A percentile compares a stretch with the other conserved stretches of the same genome.
Evolutionary conservation across 2,113 vertebrate genomes (phyloP).

Genomic region (Capreolus pygargus): DNA sequence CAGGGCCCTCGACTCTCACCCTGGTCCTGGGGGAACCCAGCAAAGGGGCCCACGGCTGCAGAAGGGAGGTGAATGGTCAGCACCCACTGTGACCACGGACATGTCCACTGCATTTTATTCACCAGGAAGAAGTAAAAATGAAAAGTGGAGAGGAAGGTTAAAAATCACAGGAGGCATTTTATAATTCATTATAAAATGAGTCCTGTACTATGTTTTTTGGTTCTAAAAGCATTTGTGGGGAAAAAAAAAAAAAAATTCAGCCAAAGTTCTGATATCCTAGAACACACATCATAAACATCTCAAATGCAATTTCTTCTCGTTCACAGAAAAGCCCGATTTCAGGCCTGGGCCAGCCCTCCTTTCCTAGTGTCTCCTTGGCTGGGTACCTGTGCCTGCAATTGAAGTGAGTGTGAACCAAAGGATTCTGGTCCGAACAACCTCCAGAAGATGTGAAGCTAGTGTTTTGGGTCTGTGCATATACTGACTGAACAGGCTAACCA

Average conservation of each 20-base stretch:
- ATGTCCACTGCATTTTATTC: background rate
- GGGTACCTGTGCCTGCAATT: background rate
- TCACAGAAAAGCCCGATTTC: background rate
- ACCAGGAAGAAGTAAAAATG: background rate
- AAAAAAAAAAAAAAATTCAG: background rate
- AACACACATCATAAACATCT: background rate
- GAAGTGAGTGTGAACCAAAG: background rate
- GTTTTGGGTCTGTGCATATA: background rate
- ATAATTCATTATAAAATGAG: background rate
- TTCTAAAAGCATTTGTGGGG: background rate
- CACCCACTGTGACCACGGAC: background rate
- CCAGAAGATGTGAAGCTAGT: background rate
- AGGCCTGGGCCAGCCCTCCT: background rate
- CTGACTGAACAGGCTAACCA: background rate
- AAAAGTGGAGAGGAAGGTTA: background rate
- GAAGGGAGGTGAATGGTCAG: background rate
- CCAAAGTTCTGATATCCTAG: background rate
- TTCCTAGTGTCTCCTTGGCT: background rate
- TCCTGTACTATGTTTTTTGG: background rate
- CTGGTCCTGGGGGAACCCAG: background rate
- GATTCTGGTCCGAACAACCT: background rate
- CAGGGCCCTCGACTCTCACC: fast-evolving
- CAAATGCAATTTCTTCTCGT: fast-evolving
- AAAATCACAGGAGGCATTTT: background rate
- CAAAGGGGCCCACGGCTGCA: fast-evolving